Base-by-base conservation (phyloP, 2,888 invertebrate genomes). In the Teleogryllus oceanicus region DNA sequence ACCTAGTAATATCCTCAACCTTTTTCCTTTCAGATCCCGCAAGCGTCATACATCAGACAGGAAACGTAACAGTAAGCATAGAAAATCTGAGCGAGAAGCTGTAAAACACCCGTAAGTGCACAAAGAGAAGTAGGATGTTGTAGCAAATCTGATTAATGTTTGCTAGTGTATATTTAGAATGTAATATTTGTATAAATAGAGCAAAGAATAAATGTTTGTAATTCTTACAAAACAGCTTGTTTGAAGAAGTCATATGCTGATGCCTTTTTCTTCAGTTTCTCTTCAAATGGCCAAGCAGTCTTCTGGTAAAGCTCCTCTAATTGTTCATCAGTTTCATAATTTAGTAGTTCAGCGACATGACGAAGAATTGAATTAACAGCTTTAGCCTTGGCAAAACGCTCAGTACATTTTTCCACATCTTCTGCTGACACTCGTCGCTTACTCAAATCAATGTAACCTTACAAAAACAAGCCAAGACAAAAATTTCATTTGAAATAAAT, bases 241-340 rank as follows among this genome's bases (percentile, higher is more conserved):
- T 99, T 99, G 87, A 99, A 99, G 84, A 96, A 96, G 87, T 99
- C 99, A 88, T 97, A 99, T 62, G 98, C 96, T 3, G 96, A 96
- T 1, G 97, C 97, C 87, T 98, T 97, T 86, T 94, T 95, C 87
- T 97, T 98, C 86, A 95, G 96, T 87, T 98, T 98, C 85, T 96
- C 95, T 87, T 99, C 99, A 88, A 99, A 99, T 85, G 93, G 91
- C 99, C 99, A 99, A 0, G 99, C 99, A 0, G 99, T 99, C 86
- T 95, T 95, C 85, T 94, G 93, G 87, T 99, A 99, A 1, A 99
- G 89, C 83, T 98, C 96, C 85, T 99, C 99, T 75, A 99, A 88
- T 86, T 98, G 96, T 84, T 95, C 95, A 84, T 98, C 96, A 81
- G 91, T 92, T 85, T 96, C 95, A 86, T 96, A 99, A 83, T 94